Conservation (phyloP, 2,888 invertebrate species). For the Drosophila limbata region DNA sequence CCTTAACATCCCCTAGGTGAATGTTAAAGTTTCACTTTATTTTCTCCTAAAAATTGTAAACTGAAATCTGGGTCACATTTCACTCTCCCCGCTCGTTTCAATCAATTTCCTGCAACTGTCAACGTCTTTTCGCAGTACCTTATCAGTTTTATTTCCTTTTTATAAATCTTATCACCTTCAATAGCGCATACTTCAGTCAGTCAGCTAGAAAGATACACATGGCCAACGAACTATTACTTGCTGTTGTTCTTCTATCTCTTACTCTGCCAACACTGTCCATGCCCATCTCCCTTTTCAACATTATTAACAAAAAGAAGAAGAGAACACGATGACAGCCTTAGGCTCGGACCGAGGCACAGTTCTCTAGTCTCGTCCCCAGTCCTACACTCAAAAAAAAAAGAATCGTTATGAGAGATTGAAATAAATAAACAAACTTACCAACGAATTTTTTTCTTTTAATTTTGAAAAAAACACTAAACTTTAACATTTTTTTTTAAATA, state of each 20-base stretch:
- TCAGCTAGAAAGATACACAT: slow-evolving; percentile 68
- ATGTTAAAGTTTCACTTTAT: slow-evolving; percentile 5
- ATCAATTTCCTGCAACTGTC: slow-evolving; percentile 55
- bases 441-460: too few species aligned
- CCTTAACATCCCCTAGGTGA: slow-evolving; percentile 4
- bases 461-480: too few species aligned
- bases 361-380: slow-evolving; percentile 7
- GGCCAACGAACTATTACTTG: slow-evolving; percentile 68
- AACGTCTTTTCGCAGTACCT: slow-evolving; percentile 26
- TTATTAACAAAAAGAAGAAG: slow-evolving; percentile 63
- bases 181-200: slow-evolving; percentile 36
- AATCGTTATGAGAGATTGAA: too few species aligned
- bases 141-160: slow-evolving; percentile 44
- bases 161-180: slow-evolving; percentile 66
- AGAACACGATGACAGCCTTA: slow-evolving; percentile 24
- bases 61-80: slow-evolving; percentile 53
- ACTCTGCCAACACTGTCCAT: slow-evolving; percentile 32
- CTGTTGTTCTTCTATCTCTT: slow-evolving; percentile 8
- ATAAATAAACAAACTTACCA: too few species aligned
- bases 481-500: too few species aligned
- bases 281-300: slow-evolving; percentile 50
- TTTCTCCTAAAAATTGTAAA: slow-evolving; percentile 18
- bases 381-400: background rate
- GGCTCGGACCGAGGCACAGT: slow-evolving; percentile 15
- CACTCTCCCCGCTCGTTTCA: slow-evolving; percentile 22